Conservation (phyloP, 1,140 invertebrate species). For the Chlorops oryzae region DNA sequence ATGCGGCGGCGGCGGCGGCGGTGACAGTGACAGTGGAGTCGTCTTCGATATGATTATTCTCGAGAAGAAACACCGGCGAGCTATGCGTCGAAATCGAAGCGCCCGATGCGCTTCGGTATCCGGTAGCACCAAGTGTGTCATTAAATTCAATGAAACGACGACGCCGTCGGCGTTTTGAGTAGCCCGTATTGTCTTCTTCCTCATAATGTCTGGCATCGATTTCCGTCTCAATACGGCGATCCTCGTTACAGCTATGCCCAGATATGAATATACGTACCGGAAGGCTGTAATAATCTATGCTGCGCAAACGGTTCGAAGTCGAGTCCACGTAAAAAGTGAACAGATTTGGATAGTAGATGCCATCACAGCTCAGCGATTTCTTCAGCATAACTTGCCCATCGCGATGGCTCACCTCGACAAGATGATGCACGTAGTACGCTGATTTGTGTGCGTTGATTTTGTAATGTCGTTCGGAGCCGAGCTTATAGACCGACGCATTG, state of each 20-base stretch:
- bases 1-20: background rate
- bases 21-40: too few relatives aligned
- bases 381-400: conserved; percentile 69
- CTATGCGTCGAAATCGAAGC: conserved; percentile 26
- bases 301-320: conserved; percentile 66
- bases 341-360: conserved; percentile 72
- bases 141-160: too few relatives aligned
- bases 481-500: conserved; percentile 71
- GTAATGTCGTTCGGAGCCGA: conserved; percentile 67
- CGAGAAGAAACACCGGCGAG: background rate
- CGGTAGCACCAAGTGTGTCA: conserved; percentile 17
- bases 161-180: conserved; percentile 30
- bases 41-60: background rate
- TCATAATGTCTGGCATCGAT: conserved; percentile 50
- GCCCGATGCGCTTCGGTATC: conserved; percentile 14
- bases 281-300: conserved; percentile 77
- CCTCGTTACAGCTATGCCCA: conserved; percentile 64
- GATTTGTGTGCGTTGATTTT: conserved; percentile 70
- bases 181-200: conserved; percentile 46
- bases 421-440: conserved; percentile 70
- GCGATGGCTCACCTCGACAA: conserved; percentile 67
- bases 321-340: conserved; percentile 83
- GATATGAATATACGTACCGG: conserved; percentile 70
- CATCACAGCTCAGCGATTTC: conserved; percentile 68
- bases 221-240: conserved; percentile 54